Base-by-base conservation (phyloP, 2,888 invertebrate species). In the Eledona agricola region DNA sequence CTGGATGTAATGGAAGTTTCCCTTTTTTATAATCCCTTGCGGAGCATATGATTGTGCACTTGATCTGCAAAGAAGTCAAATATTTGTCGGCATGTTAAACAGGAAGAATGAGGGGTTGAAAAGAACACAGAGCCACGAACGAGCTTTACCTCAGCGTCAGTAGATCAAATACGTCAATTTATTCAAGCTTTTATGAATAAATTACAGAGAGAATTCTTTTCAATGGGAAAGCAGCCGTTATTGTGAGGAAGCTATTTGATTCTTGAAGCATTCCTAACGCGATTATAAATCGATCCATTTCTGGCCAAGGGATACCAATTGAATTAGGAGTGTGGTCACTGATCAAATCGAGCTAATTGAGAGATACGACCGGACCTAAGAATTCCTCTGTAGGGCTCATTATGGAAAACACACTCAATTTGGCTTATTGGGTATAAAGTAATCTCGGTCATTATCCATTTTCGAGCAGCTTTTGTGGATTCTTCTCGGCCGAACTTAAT, bases 11-110 rank as follows among this genome's bases (percentile, higher is more conserved):
- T 54, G 15, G 43, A 54, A 49, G 49, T 54, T 54, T 40, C 49
- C 31, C 51, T 19, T 59, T 54, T 51, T 60, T 56, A 62, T 65
- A 70, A 68, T 66, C 63, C 62, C 60, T 64, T 66, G 60, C 57
- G 68, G 69, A 69, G 67, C 70, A 69, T 71, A 70, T 67, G 67
- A 59, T 60, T 61, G 60, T 55, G 64, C 61, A 67, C 65, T 67
- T 68, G 69, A 68, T 69, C 64, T 67, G 64, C 58, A 58, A 59
- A 66, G 64, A 70, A 68, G 59, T 67, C 66, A 68, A 71, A 71
- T 69, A 70, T 69, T 71, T 69, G 69, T 66, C 70, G 67, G 68
- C 69, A 61, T 70, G 66, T 71, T 66, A 61, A 70, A 66, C 66
- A 67, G 64, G 65, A 63, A 62, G 59, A 50, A 64, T 58, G 58